These are phyloP conservation scores for Myotis daubentonii DNA, from an alignment of 2,797 vertebrate species.

Conservation along the genomic window DNA sequence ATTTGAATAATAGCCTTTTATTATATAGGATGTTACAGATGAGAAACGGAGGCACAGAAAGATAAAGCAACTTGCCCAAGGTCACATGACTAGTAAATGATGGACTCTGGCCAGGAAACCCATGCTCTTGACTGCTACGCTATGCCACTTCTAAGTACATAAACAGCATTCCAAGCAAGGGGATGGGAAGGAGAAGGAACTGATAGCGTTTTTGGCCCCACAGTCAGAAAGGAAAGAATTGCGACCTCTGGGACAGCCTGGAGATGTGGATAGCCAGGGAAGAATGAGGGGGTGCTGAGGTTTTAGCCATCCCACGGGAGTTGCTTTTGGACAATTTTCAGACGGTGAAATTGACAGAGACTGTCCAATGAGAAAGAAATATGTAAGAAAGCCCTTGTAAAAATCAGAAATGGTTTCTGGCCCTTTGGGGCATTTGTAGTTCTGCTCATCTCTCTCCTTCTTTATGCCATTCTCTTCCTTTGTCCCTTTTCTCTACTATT, in stretches of 20 bases:
- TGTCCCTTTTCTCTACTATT: background rate
- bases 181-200: background rate
- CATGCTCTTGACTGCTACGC: background rate
- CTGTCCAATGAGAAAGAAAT: background rate
- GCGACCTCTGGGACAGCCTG: background rate
- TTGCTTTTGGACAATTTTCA: background rate
- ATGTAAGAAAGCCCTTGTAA: background rate
- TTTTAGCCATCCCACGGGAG: background rate
- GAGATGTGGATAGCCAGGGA: background rate
- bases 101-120: background rate
- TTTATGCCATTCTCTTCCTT: background rate
- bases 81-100: background rate
- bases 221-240: background rate
- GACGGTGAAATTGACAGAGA: background rate
- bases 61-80: background rate
- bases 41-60: background rate
- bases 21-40: background rate
- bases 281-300: background rate
- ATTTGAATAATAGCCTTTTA: too few species aligned
- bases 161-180: background rate
- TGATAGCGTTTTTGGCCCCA: background rate
- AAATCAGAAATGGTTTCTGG: background rate
- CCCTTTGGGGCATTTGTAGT: conserved; percentile 44
- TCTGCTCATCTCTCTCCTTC: background rate
- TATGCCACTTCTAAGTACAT: background rate